Conservation (phyloP, 92 coral and sea anemone species). For the Parazoanthus darwini region DNA sequence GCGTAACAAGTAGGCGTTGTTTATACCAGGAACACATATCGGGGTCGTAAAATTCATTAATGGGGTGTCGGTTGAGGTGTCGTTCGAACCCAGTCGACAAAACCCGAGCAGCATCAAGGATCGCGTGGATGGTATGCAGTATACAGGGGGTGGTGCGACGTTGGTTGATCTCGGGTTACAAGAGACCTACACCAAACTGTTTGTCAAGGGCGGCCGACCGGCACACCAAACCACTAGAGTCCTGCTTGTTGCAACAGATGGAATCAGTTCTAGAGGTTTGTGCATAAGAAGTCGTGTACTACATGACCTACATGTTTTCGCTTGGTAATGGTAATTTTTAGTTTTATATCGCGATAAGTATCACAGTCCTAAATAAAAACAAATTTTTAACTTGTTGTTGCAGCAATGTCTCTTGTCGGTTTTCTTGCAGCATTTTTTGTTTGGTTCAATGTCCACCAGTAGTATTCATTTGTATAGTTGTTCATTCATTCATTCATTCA, state of each 20-base stretch:
- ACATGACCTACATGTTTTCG: too few relatives aligned
- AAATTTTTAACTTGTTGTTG: too few relatives aligned
- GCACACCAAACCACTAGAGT: slow-evolving; percentile 27
- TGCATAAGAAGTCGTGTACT: too few relatives aligned
- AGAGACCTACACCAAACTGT: slow-evolving; percentile 2
- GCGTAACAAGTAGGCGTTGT: not conserved
- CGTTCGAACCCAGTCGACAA: slow-evolving; percentile 11
- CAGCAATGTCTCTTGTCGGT: too few relatives aligned
- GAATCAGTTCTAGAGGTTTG: slow-evolving; percentile 36
- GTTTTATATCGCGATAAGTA: too few relatives aligned
- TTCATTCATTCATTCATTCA: too few relatives aligned
- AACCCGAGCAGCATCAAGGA: not conserved
- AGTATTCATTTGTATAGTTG: too few relatives aligned
- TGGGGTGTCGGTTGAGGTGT: slow-evolving; percentile 13
- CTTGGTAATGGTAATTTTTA: too few relatives aligned
- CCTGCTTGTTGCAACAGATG: slow-evolving; percentile 30
- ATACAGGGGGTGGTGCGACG: not conserved
- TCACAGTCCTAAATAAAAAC: too few relatives aligned
- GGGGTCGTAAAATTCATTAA: slow-evolving; percentile 32
- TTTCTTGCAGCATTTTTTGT: not conserved
- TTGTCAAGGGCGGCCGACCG: slow-evolving; percentile 7
- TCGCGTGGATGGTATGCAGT: slow-evolving; percentile 1
- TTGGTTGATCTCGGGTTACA: slow-evolving; percentile 10
- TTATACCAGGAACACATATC: slow-evolving; percentile 4
- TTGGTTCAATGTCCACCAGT: too few relatives aligned